These are phyloP conservation scores for Oreochromis niloticus DNA, from an alignment of 2,113 vertebrate species.

Conservation along the genomic window DNA sequence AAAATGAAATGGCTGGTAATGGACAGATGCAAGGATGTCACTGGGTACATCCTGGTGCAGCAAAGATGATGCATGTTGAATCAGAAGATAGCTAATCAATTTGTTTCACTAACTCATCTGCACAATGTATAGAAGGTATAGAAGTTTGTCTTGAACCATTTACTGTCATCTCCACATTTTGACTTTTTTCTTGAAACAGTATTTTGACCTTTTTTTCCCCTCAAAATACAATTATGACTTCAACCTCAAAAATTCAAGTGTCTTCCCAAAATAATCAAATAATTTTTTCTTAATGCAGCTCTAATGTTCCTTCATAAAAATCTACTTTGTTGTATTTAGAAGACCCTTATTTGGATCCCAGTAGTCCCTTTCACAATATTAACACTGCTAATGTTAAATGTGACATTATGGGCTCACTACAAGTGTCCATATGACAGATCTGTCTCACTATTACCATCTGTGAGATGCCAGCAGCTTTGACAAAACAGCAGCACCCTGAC, in stretches of 20 bases:
- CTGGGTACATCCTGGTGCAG: too few relatives aligned
- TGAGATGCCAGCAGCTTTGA: not conserved
- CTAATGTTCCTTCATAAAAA: not conserved
- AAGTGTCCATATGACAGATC: not conserved
- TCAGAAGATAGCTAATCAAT: too few relatives aligned
- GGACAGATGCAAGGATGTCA: too few relatives aligned
- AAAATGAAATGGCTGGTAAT: too few relatives aligned
- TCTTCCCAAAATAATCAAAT: not conserved
- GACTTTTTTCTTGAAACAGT: not conserved
- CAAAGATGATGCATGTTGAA: too few relatives aligned
- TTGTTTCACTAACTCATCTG: too few relatives aligned
- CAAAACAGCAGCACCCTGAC: not conserved
- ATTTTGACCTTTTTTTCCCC: not conserved
- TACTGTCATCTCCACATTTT: not conserved
- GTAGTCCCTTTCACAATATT: not conserved
- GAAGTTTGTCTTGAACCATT: not conserved
- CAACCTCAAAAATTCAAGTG: not conserved
- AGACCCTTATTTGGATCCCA: not conserved
- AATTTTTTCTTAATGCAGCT: not conserved
- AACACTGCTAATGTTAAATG: not conserved
- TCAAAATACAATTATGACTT: not conserved
- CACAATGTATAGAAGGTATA: not conserved
- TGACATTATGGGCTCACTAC: not conserved
- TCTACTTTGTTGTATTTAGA: not conserved
- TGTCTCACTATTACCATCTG: not conserved